Conservation (phyloP, 53 echinoderm and acorn worm species). For the Stichopus horrens region DNA sequence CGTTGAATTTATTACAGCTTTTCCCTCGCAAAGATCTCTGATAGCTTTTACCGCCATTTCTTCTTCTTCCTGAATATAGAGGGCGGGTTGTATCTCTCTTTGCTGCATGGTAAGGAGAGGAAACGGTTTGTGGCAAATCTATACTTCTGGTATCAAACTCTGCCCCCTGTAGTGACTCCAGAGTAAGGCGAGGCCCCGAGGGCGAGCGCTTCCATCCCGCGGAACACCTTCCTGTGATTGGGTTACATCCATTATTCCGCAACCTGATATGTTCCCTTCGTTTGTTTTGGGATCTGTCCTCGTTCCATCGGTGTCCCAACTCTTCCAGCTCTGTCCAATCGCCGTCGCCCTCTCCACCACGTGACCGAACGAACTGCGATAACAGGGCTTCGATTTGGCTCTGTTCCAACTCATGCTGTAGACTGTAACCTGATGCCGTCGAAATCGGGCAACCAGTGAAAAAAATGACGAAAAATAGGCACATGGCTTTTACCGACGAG, state of each 20-base stretch:
- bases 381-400: neutral
- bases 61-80: neutral
- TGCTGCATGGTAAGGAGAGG: neutral
- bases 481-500: conserved; percentile 8
- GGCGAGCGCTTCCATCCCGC: conserved; percentile 30
- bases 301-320: neutral
- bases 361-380: conserved; percentile 1
- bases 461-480: conserved; percentile 16
- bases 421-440: neutral
- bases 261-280: neutral
- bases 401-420: conserved; percentile 13
- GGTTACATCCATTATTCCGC: neutral
- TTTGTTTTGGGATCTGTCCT: neutral
- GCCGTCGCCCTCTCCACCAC: neutral
- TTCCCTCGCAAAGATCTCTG: neutral
- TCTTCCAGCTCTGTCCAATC: conserved; percentile 4
- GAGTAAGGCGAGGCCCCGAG: neutral
- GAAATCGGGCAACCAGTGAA: conserved; percentile 15
- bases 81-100: neutral
- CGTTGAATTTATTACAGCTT: conserved; percentile 27
- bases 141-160: conserved; percentile 9
- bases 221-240: conserved; percentile 7
- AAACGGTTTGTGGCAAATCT: conserved; percentile 12
- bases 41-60: neutral
- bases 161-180: neutral